Conservation (phyloP, 2,797 vertebrate genomes). For the Acanthurus tractus region DNA sequence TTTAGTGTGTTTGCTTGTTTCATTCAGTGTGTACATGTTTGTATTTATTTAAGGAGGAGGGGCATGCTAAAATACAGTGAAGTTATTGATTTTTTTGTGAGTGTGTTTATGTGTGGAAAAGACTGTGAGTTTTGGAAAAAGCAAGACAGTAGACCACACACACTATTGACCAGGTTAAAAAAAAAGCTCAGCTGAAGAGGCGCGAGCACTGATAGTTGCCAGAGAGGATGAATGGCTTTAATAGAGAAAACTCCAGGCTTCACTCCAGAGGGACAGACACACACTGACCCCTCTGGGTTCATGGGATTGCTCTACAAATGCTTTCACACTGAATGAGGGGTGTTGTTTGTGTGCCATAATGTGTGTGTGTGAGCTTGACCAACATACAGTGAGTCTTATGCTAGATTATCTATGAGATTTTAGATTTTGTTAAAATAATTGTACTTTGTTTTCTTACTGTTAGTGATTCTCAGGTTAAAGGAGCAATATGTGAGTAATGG, state of each 20-base stretch:
- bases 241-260: conserved; percentile 73
- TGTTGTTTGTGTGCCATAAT: conserved; percentile 53
- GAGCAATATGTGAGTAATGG: no score
- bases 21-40: conserved; percentile 25
- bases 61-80: conserved; percentile 21
- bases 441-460: conserved; percentile 4
- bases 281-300: conserved; percentile 55
- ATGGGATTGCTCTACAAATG: conserved; percentile 59
- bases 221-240: conserved; percentile 77
- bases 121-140: conserved; percentile 46
- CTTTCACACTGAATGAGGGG: conserved; percentile 56
- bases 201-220: conserved; percentile 55
- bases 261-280: conserved; percentile 46
- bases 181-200: conserved; percentile 55
- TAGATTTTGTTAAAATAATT: conserved; percentile 5
- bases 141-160: conserved; percentile 56
- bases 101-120: conserved; percentile 20
- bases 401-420: conserved; percentile 37
- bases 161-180: conserved; percentile 61
- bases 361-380: conserved; percentile 26
- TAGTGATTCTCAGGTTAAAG: not conserved
- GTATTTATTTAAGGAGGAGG: conserved; percentile 34
- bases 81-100: conserved; percentile 41
- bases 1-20: conserved; percentile 53
- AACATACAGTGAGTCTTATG: conserved; percentile 14